Evolutionary conservation across 2,113 vertebrate species (phyloP), one percentile per base, ranked within the genome.

Genomic region (Leptobrachium leishanense): DNA sequence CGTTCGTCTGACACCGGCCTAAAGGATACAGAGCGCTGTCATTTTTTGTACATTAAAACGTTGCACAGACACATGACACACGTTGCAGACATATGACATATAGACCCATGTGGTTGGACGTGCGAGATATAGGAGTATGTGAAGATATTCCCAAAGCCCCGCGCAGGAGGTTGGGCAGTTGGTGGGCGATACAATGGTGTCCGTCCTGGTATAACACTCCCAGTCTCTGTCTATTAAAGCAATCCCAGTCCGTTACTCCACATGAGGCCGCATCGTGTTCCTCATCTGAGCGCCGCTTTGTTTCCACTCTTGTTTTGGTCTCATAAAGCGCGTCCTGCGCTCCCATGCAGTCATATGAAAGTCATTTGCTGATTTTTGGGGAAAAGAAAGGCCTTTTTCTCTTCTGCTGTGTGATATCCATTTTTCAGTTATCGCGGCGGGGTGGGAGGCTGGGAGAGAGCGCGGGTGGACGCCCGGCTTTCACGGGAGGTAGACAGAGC

Each of bases 351-450:
- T 64, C 20, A 39, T 64, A 64, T 31, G 62, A 64, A 64, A 64
- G 9, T 13, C 62, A 64, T 64, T 64, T 6, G 4, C 5, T 5
- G 5, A 2, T 64, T 64, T 39, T 31, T 1, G 20, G 2, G 62
- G 9, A 10, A 31, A 64, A 64, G 62, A 64, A 64, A 64, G 13
- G 62, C 31, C n/a, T 64, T 64, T 64, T 64, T 39, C 62, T 39
- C 62, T 64, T 20, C 62, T 31, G 62, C 20, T 64, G 62, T 64
- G 62, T 64, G 62, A 64, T 64, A 64, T 64, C 62, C 4, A 20
- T 31, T 64, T 31, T 64, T 64, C 15, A 59, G 13, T 59, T 12
- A 6, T 3, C 1, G 55, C 13, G 55, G 62, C 39, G 62, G 4
- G 20, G 62, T 4, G 62, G 62, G 31, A 64, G 62, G 31, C 62